These are phyloP conservation scores for Bombus difficillimus DNA, from an alignment of 1,140 invertebrate species.

Conservation along the genomic window DNA sequence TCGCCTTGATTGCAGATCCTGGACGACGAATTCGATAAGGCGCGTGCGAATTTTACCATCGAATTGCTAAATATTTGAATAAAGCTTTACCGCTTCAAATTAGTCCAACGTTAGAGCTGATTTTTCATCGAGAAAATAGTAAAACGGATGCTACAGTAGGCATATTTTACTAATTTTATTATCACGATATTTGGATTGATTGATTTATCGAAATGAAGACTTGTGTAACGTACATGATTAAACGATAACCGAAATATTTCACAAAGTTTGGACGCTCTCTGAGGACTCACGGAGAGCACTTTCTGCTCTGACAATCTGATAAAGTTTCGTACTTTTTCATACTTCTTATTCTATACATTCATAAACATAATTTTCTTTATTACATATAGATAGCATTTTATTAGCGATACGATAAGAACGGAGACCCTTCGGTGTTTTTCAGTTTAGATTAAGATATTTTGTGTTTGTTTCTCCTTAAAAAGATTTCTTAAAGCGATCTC, in stretches of 20 bases:
- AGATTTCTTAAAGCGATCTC: no score
- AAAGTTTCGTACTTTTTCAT: background rate
- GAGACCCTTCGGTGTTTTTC: no score
- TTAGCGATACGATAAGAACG: no score
- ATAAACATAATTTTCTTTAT: no score
- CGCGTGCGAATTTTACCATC: no score
- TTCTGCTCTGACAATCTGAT: slow-evolving; percentile 18
- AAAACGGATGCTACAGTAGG: background rate
- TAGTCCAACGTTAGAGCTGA: background rate
- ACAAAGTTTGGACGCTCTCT: background rate
- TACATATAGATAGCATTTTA: no score
- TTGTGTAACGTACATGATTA: background rate
- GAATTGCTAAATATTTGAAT: background rate
- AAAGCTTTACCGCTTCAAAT: background rate
- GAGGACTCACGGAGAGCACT: background rate
- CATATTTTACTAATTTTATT: no score
- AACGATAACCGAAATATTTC: background rate
- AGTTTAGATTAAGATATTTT: no score
- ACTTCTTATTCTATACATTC: background rate
- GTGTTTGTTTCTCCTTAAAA: no score
- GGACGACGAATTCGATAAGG: background rate
- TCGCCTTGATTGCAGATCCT: background rate
- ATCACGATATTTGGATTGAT: background rate
- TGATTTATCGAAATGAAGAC: background rate
- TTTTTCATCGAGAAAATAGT: background rate